Evolutionary conservation across 2,113 vertebrate genomes (phyloP).

Genomic region (Atrichornis clamosus): DNA sequence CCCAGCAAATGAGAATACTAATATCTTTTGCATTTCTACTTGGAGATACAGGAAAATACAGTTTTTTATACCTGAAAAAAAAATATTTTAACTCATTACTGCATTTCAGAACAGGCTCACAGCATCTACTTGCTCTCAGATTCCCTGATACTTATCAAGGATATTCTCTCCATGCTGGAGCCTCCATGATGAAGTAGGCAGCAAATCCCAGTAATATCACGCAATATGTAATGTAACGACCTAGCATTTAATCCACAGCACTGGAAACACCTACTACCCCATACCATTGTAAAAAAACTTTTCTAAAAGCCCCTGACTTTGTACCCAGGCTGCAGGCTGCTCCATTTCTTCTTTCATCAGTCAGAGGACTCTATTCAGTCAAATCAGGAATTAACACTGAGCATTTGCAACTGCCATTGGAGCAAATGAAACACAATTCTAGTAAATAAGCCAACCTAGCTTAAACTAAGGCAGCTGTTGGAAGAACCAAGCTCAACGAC

Average conservation of each 20-base stretch:
- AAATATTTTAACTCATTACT: background rate
- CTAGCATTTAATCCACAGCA: background rate
- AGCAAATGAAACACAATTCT: background rate
- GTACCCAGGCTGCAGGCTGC: background rate
- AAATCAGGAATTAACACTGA: background rate
- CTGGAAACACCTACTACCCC: background rate
- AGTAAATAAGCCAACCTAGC: constrained; percentile 14
- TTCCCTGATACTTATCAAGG: background rate
- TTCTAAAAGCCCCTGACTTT: background rate
- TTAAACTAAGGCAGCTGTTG: background rate
- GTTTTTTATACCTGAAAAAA: background rate
- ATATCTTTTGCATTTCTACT: background rate
- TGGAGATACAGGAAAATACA: background rate
- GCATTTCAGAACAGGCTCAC: background rate
- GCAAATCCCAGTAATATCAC: background rate
- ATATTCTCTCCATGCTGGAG: background rate
- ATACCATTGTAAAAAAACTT: background rate
- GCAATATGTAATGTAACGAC: background rate
- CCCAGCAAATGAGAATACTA: background rate
- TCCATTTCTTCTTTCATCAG: background rate
- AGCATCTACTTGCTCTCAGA: background rate
- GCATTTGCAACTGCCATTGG: background rate
- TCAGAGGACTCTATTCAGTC: background rate
- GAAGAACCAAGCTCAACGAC: background rate
- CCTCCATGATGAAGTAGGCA: background rate